Evolutionary conservation across 1,140 invertebrate species (phyloP).

Genomic region (Rhagoletis pomonella): DNA sequence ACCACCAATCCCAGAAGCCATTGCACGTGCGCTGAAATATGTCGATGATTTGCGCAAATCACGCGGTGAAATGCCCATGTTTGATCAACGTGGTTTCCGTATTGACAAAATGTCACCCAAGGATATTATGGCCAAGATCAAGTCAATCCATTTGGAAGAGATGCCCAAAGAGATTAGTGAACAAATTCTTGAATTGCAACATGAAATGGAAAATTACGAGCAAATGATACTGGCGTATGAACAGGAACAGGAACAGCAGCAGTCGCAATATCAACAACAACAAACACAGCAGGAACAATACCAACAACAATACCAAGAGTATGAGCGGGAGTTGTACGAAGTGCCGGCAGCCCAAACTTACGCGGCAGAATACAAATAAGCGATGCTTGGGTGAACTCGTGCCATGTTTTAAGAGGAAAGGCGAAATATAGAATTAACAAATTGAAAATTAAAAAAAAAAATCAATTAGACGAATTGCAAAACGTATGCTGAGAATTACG

Average conservation of each 20-base stretch:
- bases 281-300: neutral
- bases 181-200: slow-evolving; percentile 64
- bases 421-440: neutral
- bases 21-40: slow-evolving; percentile 78
- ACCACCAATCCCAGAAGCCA: slow-evolving; percentile 82
- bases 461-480: slow-evolving; percentile 10
- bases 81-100: slow-evolving; percentile 71
- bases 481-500: neutral
- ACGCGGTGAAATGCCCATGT: slow-evolving; percentile 65
- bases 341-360: neutral
- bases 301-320: slow-evolving; percentile 40
- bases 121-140: slow-evolving; percentile 68
- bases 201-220: slow-evolving; percentile 63
- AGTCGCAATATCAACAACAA: neutral
- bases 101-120: slow-evolving; percentile 70
- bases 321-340: neutral
- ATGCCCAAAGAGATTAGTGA: slow-evolving; percentile 67
- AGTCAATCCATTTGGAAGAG: slow-evolving; percentile 61
- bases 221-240: neutral
- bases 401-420: neutral
- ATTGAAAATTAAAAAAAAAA: neutral
- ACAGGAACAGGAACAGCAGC: neutral
- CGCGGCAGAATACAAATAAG: neutral
- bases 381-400: neutral
- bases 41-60: slow-evolving; percentile 73